Evolutionary conservation across 2,797 vertebrate species (phyloP), one percentile per base, ranked within the genome.

Genomic region (Danio kyathit): DNA sequence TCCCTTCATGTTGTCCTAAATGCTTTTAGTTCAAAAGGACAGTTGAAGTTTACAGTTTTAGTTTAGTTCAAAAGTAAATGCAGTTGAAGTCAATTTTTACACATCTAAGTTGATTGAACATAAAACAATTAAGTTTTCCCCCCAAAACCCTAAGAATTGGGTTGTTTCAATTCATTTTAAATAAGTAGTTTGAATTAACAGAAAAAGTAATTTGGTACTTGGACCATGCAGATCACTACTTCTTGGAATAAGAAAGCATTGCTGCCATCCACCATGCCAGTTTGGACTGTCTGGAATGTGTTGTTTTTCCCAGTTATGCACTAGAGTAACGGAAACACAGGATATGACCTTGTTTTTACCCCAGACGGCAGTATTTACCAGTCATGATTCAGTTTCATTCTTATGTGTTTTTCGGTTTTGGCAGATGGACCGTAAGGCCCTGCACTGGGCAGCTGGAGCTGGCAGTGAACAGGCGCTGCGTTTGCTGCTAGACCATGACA

Each of bases 381-480:
- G 49, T 51, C 2, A 2, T 52, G 51, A 77, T 61, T 76, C 41
- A 40, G 12, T 12, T 59, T n/a, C 7, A 6, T 66, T 21, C 14
- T 21, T 46, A 73, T 66, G 41, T 46, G 17, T 13, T 38, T 59
- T 29, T 65, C 7, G 13, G 12, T 79, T 57, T 74, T 3, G 46
- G n/a, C 93, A 98, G 96, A 78, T 87, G 41, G 95, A 94, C 19
- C 92, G 96, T 76, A 96, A 93, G 79, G 96, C 96, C 5, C 87
- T 97, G 86, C 97, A 98, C 90, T 96, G 96, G 97, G 96, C 97
- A 0, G 95, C 92, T 0, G 96, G 96, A 56, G 92, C 94, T 0
- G 97, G 97, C 11, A 93, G 93, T 0, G 92, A 94, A 82, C 91
- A 95, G 72, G 96, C 96, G 0, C 87, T 98, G n/a, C 90, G 92